phyloP scores from a whole-genome alignment of 2,888 invertebrate genomes.

The Lobophora halterata region DNA sequence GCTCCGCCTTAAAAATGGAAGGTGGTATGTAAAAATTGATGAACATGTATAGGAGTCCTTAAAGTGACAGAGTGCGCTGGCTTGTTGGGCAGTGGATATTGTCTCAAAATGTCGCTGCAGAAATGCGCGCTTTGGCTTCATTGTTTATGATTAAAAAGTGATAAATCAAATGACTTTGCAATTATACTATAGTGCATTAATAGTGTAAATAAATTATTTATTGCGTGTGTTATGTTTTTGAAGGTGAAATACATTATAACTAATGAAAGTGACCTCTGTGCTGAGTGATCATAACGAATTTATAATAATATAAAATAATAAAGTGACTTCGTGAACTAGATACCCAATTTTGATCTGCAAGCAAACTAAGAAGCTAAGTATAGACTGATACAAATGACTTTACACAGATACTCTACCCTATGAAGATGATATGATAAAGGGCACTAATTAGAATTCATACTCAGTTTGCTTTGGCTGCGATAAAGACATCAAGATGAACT shows the following conservation, averaged over 20 bases:
- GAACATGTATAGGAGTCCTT: conserved; percentile 81
- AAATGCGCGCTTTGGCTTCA: conserved; percentile 60
- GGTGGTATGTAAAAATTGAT: conserved; percentile 82
- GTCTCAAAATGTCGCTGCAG: conserved; percentile 76
- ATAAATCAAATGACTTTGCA: conserved; percentile 78
- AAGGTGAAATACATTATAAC: neutral
- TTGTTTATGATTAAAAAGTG: conserved; percentile 79
- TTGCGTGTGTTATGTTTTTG: conserved; percentile 10
- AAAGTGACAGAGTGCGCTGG: conserved; percentile 80
- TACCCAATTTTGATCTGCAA: neutral
- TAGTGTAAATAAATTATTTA: conserved; percentile 12
- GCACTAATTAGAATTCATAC: no score
- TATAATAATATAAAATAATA: neutral
- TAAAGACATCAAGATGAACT: no score
- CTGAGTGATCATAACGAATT: conserved; percentile 9
- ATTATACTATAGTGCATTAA: conserved; percentile 44
- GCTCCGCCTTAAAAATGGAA: conserved; percentile 82
- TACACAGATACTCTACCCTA: neutral
- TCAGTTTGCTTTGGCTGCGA: neutral
- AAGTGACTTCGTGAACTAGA: conserved; percentile 9
- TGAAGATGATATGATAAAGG: no score
- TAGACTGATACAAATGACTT: conserved; percentile 5
- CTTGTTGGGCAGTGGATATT: conserved; percentile 79
- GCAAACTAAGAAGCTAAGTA: conserved; percentile 9
- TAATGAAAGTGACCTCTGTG: conserved; percentile 9